These are phyloP conservation scores for Carduelis carduelis DNA, from an alignment of 2,797 vertebrate genomes.

Conservation along the genomic window DNA sequence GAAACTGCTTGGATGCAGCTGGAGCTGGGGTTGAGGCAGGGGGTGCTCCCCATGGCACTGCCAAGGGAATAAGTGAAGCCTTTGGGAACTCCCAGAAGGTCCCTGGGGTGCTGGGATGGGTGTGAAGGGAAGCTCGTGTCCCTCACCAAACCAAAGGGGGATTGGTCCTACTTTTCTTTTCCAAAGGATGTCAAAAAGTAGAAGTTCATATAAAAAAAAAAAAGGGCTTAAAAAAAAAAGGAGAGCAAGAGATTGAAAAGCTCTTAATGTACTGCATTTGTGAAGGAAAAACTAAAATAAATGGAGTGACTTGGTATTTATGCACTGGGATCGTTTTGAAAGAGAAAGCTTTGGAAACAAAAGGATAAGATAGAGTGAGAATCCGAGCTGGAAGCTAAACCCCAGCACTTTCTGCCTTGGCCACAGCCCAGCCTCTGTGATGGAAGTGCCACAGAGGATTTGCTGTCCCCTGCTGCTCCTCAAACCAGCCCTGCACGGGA, in stretches of 20 bases:
- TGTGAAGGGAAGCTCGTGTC: neutral
- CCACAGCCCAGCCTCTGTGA: neutral
- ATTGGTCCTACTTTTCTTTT: neutral
- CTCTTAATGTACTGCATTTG: neutral
- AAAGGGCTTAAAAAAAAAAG: neutral
- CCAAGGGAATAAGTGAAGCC: neutral
- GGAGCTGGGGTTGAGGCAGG: neutral
- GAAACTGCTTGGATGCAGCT: neutral
- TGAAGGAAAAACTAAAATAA: neutral
- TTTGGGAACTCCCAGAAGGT: neutral
- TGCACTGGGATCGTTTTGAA: neutral
- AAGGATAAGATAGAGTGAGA: neutral
- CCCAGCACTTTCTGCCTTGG: neutral
- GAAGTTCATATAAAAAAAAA: neutral
- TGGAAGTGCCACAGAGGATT: neutral
- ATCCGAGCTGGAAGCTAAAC: neutral
- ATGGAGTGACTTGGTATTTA: neutral
- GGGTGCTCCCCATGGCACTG: fast-evolving
- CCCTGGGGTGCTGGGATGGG: neutral
- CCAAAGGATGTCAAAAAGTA: neutral
- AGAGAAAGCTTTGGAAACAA: neutral
- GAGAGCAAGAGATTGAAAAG: neutral
- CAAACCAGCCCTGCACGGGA: neutral
- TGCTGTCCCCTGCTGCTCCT: neutral
- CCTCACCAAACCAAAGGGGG: fast-evolving